Base-by-base conservation (phyloP, 2,888 invertebrate species). In the Tetanocera ferruginea region DNA sequence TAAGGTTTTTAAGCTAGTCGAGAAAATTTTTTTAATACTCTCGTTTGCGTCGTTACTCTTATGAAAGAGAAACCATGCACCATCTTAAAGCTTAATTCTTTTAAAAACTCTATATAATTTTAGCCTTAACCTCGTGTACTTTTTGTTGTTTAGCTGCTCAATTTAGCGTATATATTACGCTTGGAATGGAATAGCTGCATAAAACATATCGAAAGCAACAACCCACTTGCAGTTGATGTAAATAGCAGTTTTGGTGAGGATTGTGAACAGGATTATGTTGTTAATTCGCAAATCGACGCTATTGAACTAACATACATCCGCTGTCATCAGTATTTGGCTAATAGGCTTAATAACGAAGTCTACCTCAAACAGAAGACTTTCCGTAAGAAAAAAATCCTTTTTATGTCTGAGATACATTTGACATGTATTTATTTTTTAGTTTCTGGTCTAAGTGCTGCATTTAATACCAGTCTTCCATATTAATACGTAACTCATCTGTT, bases 301-400 rank as follows among this genome's bases (percentile, higher is more conserved):
- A 87, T 90, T 62, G 89, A 89, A 79, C 23, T 80, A 14, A 88
- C 89, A 2, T 90, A 90, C 75, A 87, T 89, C 66, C 86, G 87
- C 19, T 88, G 88, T 67, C 90, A 90, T 81, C 87, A 87, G 60
- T 87, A 86, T 81, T 81, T 90, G 78, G 89, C 87, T 6, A 83
- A 85, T 34, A 84, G 83, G 25, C 82, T 90, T 8, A 87, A 87
- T 19, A 82, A 83, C 43, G 86, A 88, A 57, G 88, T 89, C 49
- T 86, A 86, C 72, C 79, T 85, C 3, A 85, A 86, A 34, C 84
- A 86, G 34, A 86, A 83, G 74, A 80, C 81, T 43, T 85, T 85
- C 77, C 81, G 87, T 87, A 84, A 84, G 86, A 85, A 49, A 37
- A 66, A 60, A 23, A 69, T 9, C 2, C 28, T 37, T 31, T 19